Evolutionary conservation across 2,888 invertebrate species (phyloP).

Genomic region (Saturnia pavonia): DNA sequence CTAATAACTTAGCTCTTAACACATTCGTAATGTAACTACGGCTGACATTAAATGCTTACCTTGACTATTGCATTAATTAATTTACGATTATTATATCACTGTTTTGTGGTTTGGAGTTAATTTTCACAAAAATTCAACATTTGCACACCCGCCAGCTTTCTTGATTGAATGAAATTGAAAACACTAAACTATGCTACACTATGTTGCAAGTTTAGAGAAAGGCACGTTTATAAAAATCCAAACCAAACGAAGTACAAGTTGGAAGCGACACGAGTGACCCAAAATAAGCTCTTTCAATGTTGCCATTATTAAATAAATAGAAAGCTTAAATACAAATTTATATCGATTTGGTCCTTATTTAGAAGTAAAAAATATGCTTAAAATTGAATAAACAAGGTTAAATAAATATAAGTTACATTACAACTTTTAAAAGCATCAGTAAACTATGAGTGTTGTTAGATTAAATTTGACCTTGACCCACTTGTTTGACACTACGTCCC

Average conservation of each 20-base stretch:
- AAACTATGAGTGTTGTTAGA: slow-evolving; percentile 17
- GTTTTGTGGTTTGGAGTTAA: slow-evolving; percentile 51
- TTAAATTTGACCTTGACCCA: slow-evolving; percentile 64
- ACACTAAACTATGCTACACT: slow-evolving; percentile 69
- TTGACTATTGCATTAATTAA: slow-evolving; percentile 77
- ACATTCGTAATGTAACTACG: slow-evolving; percentile 52
- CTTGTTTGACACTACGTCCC: slow-evolving; percentile 46
- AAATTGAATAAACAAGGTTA: background rate
- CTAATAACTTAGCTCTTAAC: slow-evolving; percentile 68
- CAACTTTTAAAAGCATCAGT: background rate
- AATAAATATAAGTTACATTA: background rate
- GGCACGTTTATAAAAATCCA: slow-evolving; percentile 78
- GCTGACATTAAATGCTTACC: slow-evolving; percentile 64
- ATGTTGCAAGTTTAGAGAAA: slow-evolving; percentile 82
- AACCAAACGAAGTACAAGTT: slow-evolving; percentile 77
- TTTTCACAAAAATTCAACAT: slow-evolving; percentile 63
- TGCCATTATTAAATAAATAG: slow-evolving; percentile 61
- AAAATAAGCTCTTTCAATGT: slow-evolving; percentile 79
- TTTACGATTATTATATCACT: slow-evolving; percentile 53
- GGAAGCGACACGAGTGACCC: slow-evolving; percentile 80
- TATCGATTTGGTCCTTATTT: background rate
- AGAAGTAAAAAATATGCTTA: background rate
- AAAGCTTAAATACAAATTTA: slow-evolving; percentile 53
- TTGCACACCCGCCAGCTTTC: slow-evolving; percentile 82
- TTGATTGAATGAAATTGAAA: slow-evolving; percentile 72